Percentiles rank a stretch among this genome's conserved stretches.
Conservation (phyloP, 1,140 invertebrate genomes). For the Schlechtendalia chinensis region DNA sequence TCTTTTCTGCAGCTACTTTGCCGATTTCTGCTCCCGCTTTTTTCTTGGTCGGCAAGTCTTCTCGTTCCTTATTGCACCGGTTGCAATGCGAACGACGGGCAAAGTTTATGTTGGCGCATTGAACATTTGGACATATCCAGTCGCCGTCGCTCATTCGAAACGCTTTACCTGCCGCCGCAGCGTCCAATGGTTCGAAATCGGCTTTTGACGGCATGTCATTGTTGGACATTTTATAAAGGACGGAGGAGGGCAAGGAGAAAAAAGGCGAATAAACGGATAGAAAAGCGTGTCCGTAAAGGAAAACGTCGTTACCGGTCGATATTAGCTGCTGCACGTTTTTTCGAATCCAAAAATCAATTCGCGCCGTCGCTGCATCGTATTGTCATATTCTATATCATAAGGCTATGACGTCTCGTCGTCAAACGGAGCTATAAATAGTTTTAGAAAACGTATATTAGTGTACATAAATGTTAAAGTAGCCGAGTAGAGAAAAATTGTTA, state of each 20-base stretch:
- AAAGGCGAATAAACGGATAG: no score
- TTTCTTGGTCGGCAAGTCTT: constrained; percentile 69
- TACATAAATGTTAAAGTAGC: background rate
- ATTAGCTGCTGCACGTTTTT: background rate
- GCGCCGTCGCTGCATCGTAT: background rate
- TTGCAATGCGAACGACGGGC: constrained; percentile 85
- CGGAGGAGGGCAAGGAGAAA: no score
- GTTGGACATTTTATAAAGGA: background rate
- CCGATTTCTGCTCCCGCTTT: constrained; percentile 96
- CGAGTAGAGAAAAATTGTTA: background rate
- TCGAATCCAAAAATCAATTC: background rate
- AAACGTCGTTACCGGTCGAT: background rate
- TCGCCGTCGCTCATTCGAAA: constrained; percentile 58
- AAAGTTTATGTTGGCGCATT: constrained; percentile 90
- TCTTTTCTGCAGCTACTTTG: constrained; percentile 96
- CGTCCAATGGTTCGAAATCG: constrained; percentile 23
- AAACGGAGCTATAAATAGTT: background rate
- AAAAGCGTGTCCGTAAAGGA: no score
- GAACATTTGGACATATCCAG: constrained; percentile 61
- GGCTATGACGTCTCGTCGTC: background rate
- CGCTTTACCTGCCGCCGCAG: constrained; percentile 8
- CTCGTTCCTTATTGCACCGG: constrained; percentile 70
- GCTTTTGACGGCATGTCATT: constrained; percentile 15
- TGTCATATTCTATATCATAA: no score
- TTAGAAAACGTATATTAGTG: no score